Conservation (phyloP, 2,113 vertebrate species). For the Anoura caudifer region DNA sequence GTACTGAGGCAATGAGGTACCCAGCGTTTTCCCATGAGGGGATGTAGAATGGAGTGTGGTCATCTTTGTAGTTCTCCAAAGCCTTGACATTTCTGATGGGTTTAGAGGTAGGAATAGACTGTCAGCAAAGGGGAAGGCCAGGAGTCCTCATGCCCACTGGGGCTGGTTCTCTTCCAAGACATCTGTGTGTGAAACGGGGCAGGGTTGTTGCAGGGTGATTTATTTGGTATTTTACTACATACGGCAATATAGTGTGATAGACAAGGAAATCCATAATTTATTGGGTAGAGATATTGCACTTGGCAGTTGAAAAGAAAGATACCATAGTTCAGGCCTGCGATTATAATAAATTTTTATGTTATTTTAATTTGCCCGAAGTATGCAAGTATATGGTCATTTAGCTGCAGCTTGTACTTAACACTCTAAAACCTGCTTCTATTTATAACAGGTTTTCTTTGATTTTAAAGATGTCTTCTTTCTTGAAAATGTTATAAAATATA, state of each 20-base stretch:
- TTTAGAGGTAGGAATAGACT: not conserved
- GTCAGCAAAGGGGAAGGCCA: not conserved
- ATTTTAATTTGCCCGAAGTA: slow-evolving; percentile 10
- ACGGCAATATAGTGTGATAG: not conserved
- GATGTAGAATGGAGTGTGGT: not conserved
- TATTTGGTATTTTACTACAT: not conserved
- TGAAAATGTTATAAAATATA: not conserved
- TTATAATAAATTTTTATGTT: not conserved
- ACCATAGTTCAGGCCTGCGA: not conserved
- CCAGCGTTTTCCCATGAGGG: not conserved
- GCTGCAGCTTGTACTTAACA: not conserved
- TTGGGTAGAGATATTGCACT: not conserved
- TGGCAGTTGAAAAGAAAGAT: not conserved
- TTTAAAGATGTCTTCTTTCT: slow-evolving; percentile 28
- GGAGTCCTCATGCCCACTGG: not conserved
- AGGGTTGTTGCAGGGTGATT: not conserved
- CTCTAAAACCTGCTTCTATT: not conserved
- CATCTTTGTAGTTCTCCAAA: not conserved
- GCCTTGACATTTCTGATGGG: not conserved
- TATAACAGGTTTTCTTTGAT: slow-evolving; percentile 16
- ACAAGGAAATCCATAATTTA: not conserved
- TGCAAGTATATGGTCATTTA: not conserved
- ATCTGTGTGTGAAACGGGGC: not conserved
- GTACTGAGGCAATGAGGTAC: not conserved
- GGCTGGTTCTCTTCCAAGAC: not conserved